Evolutionary conservation across 2,113 vertebrate species (phyloP).

Genomic region (Trematomus loennbergii): DNA sequence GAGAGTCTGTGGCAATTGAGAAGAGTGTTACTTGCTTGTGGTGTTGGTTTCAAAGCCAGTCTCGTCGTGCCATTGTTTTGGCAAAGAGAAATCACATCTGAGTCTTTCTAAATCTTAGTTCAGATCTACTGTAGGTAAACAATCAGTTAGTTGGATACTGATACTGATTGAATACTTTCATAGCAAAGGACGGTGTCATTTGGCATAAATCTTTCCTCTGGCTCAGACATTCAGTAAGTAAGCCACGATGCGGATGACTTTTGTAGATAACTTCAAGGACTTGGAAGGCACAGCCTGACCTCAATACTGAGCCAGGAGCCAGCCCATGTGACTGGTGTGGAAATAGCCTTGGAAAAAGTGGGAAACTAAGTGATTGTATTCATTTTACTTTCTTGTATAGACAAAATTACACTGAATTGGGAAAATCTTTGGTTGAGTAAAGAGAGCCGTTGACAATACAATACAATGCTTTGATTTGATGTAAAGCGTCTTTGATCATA

Average conservation of each 20-base stretch:
- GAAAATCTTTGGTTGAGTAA: not conserved
- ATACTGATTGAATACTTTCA: not conserved
- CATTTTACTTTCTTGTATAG: not conserved
- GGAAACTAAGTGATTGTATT: not conserved
- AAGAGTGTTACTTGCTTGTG: not conserved
- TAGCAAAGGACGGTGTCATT: not conserved
- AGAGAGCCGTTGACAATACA: not conserved
- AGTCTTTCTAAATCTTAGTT: not conserved
- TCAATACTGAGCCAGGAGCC: not conserved
- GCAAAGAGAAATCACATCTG: not conserved
- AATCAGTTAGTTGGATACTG: not conserved
- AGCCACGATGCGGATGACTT: not conserved
- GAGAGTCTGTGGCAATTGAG: not conserved
- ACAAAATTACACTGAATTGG: not conserved
- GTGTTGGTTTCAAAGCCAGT: conserved; percentile 2
- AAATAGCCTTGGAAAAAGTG: not conserved
- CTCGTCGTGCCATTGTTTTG: conserved; percentile 5
- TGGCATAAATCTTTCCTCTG: not conserved
- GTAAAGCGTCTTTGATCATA: too few species aligned
- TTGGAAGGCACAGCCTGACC: not conserved
- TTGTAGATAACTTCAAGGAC: not conserved
- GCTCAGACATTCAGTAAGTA: not conserved
- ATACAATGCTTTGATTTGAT: not conserved
- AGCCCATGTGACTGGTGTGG: not conserved
- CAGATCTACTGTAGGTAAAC: not conserved